Evolutionary conservation across 2,113 vertebrate genomes (phyloP).

Genomic region (Alligator mississippiensis): DNA sequence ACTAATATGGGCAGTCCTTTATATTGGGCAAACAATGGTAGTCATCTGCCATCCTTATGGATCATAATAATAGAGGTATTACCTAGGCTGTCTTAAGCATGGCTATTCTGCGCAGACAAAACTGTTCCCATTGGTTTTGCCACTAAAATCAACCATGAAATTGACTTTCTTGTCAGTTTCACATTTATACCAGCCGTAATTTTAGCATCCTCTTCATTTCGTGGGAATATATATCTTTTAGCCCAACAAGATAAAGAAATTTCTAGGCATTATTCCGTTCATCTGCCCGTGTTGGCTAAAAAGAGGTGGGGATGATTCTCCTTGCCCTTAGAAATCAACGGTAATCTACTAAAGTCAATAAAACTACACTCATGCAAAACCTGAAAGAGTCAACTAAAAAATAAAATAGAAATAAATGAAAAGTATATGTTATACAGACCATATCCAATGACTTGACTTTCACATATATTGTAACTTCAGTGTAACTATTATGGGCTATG

Average conservation of each 20-base stretch:
- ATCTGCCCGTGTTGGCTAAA: too few species aligned
- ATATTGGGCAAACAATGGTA: background rate
- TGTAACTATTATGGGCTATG: background rate
- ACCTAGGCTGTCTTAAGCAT: too few species aligned
- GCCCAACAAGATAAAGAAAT: too few species aligned
- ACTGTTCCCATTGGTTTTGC: background rate
- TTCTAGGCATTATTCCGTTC: too few species aligned
- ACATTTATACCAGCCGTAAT: too few species aligned
- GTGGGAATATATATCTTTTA: too few species aligned
- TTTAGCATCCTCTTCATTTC: too few species aligned
- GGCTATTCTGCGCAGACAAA: too few species aligned
- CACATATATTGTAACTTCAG: background rate
- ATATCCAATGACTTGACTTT: background rate
- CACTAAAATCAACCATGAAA: too few species aligned
- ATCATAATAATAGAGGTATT: too few species aligned
- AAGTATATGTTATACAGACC: background rate
- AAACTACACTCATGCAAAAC: background rate
- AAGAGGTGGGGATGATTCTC: background rate
- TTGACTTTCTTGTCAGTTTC: too few species aligned
- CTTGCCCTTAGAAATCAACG: constrained; percentile 23
- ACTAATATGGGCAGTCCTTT: background rate
- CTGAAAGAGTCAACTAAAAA: background rate
- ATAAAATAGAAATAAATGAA: background rate
- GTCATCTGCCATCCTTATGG: too few species aligned
- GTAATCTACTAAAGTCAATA: background rate